Conservation (phyloP, 2,113 vertebrate species). For the Thalassarche chlororhynchos region DNA sequence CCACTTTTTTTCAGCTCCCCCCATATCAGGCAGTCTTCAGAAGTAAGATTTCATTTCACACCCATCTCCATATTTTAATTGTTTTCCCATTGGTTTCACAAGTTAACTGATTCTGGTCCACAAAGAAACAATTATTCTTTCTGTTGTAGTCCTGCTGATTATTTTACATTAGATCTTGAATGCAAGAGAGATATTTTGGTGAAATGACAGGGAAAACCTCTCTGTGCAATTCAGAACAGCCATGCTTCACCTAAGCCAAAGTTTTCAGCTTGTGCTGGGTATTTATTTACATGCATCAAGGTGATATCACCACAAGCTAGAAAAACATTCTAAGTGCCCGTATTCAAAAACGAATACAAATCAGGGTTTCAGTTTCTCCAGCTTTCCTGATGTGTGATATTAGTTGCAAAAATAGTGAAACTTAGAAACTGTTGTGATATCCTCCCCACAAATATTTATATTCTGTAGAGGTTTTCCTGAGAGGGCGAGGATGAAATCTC, state of each 20-base stretch:
- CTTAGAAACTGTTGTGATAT: not conserved
- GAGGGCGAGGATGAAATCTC: not conserved
- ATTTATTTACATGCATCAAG: not conserved
- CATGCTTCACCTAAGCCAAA: not conserved
- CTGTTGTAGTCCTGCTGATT: not conserved
- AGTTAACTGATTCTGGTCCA: not conserved
- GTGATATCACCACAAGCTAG: not conserved
- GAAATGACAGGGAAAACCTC: not conserved
- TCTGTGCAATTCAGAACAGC: not conserved
- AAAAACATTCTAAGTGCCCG: not conserved
- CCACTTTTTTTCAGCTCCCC: not conserved
- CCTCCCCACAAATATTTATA: not conserved
- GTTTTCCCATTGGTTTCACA: not conserved
- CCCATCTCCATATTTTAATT: not conserved
- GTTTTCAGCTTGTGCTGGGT: not conserved
- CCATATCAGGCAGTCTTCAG: not conserved
- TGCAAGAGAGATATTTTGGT: not conserved
- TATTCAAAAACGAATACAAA: not conserved
- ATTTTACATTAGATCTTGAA: not conserved
- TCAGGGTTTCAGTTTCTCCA: not conserved
- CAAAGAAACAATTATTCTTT: not conserved
- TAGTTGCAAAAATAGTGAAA: conserved; percentile 6
- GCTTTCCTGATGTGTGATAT: not conserved
- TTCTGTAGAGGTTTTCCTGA: not conserved
- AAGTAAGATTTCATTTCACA: not conserved